These are phyloP conservation scores for Steatocranus sp. DNA, from an alignment of 2,797 vertebrate genomes.

Conservation along the genomic window DNA sequence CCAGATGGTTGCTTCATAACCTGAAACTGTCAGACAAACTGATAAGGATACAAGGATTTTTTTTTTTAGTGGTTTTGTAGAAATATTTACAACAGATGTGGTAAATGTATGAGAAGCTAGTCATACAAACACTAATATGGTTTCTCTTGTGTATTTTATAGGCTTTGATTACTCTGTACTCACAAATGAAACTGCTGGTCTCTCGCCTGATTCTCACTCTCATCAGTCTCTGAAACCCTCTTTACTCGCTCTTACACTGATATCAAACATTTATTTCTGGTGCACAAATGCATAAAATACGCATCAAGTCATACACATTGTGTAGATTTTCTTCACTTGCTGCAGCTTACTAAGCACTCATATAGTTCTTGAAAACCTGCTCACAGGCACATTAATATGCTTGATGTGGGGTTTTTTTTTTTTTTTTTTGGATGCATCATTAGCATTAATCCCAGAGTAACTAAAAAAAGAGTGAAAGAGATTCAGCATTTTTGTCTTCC, in stretches of 20 bases:
- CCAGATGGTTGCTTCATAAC: background rate
- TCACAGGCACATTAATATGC: background rate
- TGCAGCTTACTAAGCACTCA: background rate
- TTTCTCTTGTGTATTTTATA: background rate
- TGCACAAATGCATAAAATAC: background rate
- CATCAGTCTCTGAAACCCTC: background rate
- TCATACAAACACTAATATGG: background rate
- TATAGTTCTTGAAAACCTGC: background rate
- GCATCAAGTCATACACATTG: background rate
- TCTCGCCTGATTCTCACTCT: background rate
- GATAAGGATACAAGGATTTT: background rate
- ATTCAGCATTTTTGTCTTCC: background rate
- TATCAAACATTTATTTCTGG: background rate
- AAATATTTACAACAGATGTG: background rate
- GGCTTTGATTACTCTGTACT: background rate
- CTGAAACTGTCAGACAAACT: no score
- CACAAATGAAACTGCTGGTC: background rate
- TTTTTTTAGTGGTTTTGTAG: background rate
- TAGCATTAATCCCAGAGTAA: background rate
- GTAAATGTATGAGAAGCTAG: background rate
- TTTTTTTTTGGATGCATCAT: background rate
- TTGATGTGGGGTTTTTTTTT: background rate
- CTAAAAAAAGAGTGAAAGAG: background rate
- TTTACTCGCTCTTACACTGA: background rate
- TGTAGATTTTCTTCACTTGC: background rate